Evolutionary conservation across 2,797 vertebrate species (phyloP), one percentile per base, ranked within the genome.

Genomic region (Galaxias olidus): DNA sequence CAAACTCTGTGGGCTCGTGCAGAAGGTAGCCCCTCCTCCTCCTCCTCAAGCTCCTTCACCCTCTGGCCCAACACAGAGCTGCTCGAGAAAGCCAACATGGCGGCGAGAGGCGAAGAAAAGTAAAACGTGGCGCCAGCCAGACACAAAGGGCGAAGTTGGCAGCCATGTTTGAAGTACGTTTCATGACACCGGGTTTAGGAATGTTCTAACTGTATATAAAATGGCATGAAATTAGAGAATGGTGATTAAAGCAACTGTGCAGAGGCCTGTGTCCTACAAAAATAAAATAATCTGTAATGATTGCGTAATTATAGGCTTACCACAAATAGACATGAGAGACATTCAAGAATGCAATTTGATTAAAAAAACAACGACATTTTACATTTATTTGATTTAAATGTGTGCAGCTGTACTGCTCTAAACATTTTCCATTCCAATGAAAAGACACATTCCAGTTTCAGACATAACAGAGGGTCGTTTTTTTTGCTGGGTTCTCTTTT

Each of bases 221-320:
- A 65, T 61, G 19, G 30, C n/a, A 47, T 48, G 4, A 60, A 59
- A 75, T 79, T 52, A 65, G 19, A 43, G n/a, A 72, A 45, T 8
- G 46, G 41, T 56, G 12, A 68, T 71, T 71, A 65, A 73, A 84
- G 51, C 40, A 57, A 50, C 53, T 72, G 41, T 58, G 10, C 11
- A 10, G 43, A 65, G 58, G n/a, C 59, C 62, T 70, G 42, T 58
- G 62, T 79, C 41, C 68, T 50, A 48, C 15, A 45, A 54, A 74
- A 76, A 80, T 72, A 58, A 57, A 70, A 74, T 80, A 20, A 75
- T 65, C 55, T 62, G 7, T 65, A 73, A 53, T 63, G 53, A 45
- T 71, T 70, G 54, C 69, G 47, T 56, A 53, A 65, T 66, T 56
- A 77, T 82, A 69, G 68, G 47, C 10, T 46, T 43, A 53, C 41